These are phyloP conservation scores for Pygmarrhopalites habei DNA, from an alignment of 1,140 invertebrate species.

Conservation along the genomic window DNA sequence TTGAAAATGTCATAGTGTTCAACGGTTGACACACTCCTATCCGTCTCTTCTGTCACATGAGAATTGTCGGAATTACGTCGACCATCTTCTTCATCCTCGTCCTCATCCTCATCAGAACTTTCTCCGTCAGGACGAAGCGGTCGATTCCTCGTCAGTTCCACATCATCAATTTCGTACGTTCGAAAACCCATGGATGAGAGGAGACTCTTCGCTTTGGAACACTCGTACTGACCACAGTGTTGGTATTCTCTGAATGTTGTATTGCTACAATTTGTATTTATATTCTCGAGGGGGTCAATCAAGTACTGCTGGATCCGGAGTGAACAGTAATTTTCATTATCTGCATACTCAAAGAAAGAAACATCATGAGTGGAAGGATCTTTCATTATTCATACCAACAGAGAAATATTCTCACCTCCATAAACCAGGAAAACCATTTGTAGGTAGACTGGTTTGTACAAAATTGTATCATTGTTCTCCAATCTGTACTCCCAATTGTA, in stretches of 20 bases:
- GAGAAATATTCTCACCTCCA: background rate
- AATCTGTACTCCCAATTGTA: conserved; percentile 3
- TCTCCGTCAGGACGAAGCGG: background rate
- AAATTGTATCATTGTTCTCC: conserved; percentile 2
- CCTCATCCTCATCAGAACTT: too few species aligned
- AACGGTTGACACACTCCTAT: background rate
- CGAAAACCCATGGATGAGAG: background rate
- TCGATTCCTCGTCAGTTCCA: background rate
- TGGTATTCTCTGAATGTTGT: background rate
- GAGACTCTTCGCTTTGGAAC: background rate
- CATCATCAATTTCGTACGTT: conserved; percentile 10
- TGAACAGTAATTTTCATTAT: conserved; percentile 4
- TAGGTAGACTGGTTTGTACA: background rate
- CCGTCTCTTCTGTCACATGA: background rate
- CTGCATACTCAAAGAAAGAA: background rate
- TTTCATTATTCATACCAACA: background rate
- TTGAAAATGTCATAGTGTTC: background rate
- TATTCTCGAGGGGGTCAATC: background rate
- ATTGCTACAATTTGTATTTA: background rate
- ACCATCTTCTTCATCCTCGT: too few species aligned
- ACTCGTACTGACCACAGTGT: conserved; percentile 5
- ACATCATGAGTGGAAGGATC: background rate
- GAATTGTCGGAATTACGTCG: too few species aligned
- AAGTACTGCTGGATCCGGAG: conserved; percentile 8
- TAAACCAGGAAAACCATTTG: conserved; percentile 11